A percentile compares a stretch with the other conserved stretches of the same genome.
phyloP scores from a whole-genome alignment of 2,888 invertebrate species.

The Herminia tarsipennalis region DNA sequence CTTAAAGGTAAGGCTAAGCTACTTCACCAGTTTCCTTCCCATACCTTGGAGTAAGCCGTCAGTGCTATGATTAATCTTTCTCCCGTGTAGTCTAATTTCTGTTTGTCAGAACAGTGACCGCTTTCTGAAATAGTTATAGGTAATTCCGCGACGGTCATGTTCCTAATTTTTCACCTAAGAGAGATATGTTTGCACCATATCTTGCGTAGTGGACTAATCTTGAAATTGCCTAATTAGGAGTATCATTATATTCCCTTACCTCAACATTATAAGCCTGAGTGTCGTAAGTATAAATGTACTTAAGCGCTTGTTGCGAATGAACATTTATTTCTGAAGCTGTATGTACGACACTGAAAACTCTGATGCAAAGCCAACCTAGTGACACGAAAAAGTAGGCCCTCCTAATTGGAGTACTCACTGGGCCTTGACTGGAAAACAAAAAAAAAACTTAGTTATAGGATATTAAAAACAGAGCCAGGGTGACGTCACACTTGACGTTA shows the following conservation, averaged over 20 bases:
- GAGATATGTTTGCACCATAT: too few species aligned
- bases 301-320: constrained; percentile 79
- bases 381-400: constrained; percentile 86
- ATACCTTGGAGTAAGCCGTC: too few species aligned
- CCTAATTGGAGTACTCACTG: constrained; percentile 60
- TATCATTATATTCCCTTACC: constrained; percentile 54
- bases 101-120: too few species aligned
- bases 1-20: too few species aligned
- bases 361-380: constrained; percentile 84
- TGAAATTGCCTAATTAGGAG: background rate
- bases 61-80: too few species aligned
- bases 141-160: background rate
- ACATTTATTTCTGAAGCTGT: constrained; percentile 85
- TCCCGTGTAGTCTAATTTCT: too few species aligned
- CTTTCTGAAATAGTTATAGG: too few species aligned
- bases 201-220: background rate
- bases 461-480: too few species aligned
- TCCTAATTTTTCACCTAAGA: too few species aligned
- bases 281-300: constrained; percentile 75
- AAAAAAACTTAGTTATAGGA: too few species aligned
- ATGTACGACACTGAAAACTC: constrained; percentile 85
- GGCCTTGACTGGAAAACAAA: constrained; percentile 50
- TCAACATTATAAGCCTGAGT: constrained; percentile 83
- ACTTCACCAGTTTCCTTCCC: too few species aligned
- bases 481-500: too few species aligned